Evolutionary conservation across 1,140 invertebrate species (phyloP).

Genomic region (Oryzaephilus surinamensis): DNA sequence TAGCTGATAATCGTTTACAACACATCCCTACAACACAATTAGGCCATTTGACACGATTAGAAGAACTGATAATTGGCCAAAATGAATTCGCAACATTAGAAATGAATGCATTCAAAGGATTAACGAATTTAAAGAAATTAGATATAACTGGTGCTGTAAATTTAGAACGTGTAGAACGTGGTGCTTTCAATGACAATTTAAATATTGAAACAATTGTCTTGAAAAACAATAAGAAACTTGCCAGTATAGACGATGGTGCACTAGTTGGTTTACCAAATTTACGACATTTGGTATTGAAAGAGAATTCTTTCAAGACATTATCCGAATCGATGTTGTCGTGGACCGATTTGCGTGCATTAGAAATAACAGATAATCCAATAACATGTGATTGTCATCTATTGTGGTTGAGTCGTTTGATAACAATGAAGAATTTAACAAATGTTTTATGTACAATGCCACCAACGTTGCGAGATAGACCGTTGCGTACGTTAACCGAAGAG

Average conservation of each 20-base stretch:
- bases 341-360: conserved; percentile 62
- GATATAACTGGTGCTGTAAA: conserved; percentile 65
- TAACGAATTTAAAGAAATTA: conserved; percentile 62
- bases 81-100: conserved; percentile 63
- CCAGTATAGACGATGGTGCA: conserved; percentile 59
- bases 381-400: conserved; percentile 69
- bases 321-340: conserved; percentile 66
- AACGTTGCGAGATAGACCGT: conserved; percentile 53
- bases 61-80: conserved; percentile 70
- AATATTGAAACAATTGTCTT: conserved; percentile 69
- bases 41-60: conserved; percentile 56
- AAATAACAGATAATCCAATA: conserved; percentile 73
- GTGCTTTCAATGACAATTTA: conserved; percentile 65
- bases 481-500: conserved; percentile 57
- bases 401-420: conserved; percentile 68
- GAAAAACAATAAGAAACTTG: conserved; percentile 63
- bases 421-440: conserved; percentile 58
- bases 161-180: conserved; percentile 58
- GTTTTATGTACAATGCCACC: conserved; percentile 64
- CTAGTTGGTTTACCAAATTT: conserved; percentile 67
- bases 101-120: conserved; percentile 61
- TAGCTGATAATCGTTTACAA: conserved; percentile 66
- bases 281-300: conserved; percentile 59
- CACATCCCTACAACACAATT: conserved; percentile 66
- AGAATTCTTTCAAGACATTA: conserved; percentile 64